Evolutionary conservation across 2,888 invertebrate species (phyloP).

Genomic region (Pseudoips prasinana): DNA sequence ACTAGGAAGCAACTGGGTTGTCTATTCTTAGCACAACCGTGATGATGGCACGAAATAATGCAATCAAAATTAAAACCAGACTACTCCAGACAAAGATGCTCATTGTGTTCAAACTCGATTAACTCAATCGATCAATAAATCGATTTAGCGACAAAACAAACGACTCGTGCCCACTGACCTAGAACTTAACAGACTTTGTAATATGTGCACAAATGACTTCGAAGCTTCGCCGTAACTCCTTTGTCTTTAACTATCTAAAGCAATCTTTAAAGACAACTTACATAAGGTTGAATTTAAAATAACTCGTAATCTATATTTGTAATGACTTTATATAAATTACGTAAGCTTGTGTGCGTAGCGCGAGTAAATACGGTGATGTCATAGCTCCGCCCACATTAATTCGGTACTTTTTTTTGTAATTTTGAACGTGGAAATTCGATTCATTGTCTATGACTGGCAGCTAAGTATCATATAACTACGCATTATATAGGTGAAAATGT

Average conservation of each 20-base stretch:
- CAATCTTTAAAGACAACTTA: neutral
- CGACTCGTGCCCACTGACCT: constrained; percentile 55
- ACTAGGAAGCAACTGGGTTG: too few species aligned
- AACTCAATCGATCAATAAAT: constrained; percentile 36
- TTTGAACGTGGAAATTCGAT: constrained; percentile 12
- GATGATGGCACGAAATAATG: neutral
- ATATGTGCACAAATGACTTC: constrained; percentile 39
- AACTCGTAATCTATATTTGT: neutral
- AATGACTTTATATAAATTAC: constrained; percentile 12
- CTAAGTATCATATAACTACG: neutral
- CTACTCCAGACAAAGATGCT: constrained; percentile 7
- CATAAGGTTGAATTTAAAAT: constrained; percentile 5
- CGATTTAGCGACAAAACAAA: constrained; percentile 41
- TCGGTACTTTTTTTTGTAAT: constrained; percentile 24
- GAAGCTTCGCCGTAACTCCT: constrained; percentile 10
- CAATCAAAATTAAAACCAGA: neutral
- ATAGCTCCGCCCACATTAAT: constrained; percentile 50
- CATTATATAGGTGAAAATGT: too few species aligned
- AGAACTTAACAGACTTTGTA: constrained; percentile 51
- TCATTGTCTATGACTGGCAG: neutral
- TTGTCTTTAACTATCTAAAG: constrained; percentile 3
- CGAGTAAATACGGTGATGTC: constrained; percentile 63
- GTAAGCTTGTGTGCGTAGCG: constrained; percentile 36
- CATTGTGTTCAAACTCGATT: constrained; percentile 40
- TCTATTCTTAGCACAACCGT: too few species aligned